phyloP scores from a whole-genome alignment of 2,113 vertebrate genomes.

The cattle (Bos taurus) region ARS-UCD2.0 NC_037334.1:98860501-98861000 shows the following conservation, averaged over 20 bases:
- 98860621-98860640: neutral
- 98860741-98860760: neutral
- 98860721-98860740: neutral
- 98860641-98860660: neutral
- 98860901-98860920: neutral
- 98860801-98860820: neutral
- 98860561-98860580: neutral
- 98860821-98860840: neutral
- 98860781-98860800: neutral
- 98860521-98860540: neutral
- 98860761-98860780: neutral
- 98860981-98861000: neutral
- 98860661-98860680: neutral
- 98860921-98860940: neutral
- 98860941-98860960: neutral
- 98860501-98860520: neutral
- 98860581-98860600: neutral
- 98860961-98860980: neutral
- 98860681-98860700: neutral
- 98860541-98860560: neutral
- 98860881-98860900: neutral
- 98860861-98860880: neutral
- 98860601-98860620: neutral
- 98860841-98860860: neutral
- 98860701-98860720: neutral